These are phyloP conservation scores for Sericinus montela DNA, from an alignment of 2,888 invertebrate genomes.

Conservation along the genomic window DNA sequence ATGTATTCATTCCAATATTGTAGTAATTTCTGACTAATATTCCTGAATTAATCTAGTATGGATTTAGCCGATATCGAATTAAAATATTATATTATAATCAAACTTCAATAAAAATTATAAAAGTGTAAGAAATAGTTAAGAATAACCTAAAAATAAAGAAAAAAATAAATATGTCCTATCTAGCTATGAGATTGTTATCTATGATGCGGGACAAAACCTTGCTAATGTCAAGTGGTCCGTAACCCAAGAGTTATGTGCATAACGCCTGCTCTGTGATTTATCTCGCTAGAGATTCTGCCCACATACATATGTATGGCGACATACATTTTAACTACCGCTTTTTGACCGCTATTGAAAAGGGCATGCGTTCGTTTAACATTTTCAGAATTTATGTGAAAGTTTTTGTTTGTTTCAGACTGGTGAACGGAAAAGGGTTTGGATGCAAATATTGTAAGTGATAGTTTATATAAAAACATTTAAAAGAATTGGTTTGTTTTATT, in stretches of 20 bases:
- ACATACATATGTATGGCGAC: slow-evolving; percentile 50
- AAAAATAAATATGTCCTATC: slow-evolving; percentile 1
- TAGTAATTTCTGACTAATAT: too few relatives aligned
- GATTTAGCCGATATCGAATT: too few relatives aligned
- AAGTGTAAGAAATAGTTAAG: too few relatives aligned
- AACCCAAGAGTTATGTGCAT: slow-evolving; percentile 66
- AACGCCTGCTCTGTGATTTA: slow-evolving; percentile 68
- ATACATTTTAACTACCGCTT: slow-evolving; percentile 50
- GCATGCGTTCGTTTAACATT: slow-evolving; percentile 30
- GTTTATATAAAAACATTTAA: background rate
- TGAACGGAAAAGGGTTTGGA: slow-evolving; percentile 6
- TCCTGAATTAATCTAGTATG: too few relatives aligned
- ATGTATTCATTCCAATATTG: too few relatives aligned
- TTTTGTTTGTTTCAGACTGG: slow-evolving; percentile 31
- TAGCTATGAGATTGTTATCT: slow-evolving; percentile 11
- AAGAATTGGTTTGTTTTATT: background rate
- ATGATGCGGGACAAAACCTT: slow-evolving; percentile 46
- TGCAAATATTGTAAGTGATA: background rate
- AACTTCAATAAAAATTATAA: too few relatives aligned
- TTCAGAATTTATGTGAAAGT: slow-evolving; percentile 38
- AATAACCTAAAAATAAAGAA: too few relatives aligned
- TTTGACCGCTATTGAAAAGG: slow-evolving; percentile 40
- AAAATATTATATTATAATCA: too few relatives aligned
- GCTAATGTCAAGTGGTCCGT: slow-evolving; percentile 67
- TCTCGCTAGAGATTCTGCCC: slow-evolving; percentile 53